phyloP scores from a whole-genome alignment of 2,113 vertebrate genomes.

The Oncorhynchus keta region DNA sequence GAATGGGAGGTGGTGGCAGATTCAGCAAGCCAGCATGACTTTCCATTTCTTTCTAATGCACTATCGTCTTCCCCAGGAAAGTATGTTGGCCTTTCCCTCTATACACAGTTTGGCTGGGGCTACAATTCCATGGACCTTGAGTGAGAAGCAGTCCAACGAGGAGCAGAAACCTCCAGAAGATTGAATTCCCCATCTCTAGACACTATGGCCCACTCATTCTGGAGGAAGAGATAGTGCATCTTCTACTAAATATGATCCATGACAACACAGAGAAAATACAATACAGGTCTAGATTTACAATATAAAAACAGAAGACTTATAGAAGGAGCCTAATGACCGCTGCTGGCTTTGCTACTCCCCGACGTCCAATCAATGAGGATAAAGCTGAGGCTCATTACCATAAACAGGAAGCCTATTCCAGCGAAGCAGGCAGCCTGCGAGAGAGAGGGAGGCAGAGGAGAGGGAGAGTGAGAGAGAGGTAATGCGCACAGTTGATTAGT shows the following conservation, averaged over 20 bases:
- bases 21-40: constrained; percentile 1
- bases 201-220: constrained; percentile 33
- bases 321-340: constrained; percentile 81
- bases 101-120: constrained; percentile 42
- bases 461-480: background rate
- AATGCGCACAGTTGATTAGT: background rate
- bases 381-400: constrained; percentile 98
- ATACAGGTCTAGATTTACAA: constrained; percentile 45
- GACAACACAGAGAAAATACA: constrained; percentile 55
- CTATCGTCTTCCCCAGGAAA: constrained; percentile 30
- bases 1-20: background rate
- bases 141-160: constrained; percentile 7
- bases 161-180: constrained; percentile 22
- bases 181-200: background rate
- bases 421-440: constrained; percentile 90
- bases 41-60: constrained; percentile 18
- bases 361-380: constrained; percentile 94
- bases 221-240: constrained; percentile 49
- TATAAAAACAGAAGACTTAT: constrained; percentile 36
- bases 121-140: constrained; percentile 26
- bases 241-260: constrained; percentile 49
- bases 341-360: constrained; percentile 76
- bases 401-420: constrained; percentile 88
- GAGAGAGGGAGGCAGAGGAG: constrained; percentile 22
- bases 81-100: constrained; percentile 24